Percentiles rank a stretch among this genome's conserved stretches.
phyloP scores from a whole-genome alignment of 2,113 vertebrate genomes.

The Zosterops pallidus region DNA sequence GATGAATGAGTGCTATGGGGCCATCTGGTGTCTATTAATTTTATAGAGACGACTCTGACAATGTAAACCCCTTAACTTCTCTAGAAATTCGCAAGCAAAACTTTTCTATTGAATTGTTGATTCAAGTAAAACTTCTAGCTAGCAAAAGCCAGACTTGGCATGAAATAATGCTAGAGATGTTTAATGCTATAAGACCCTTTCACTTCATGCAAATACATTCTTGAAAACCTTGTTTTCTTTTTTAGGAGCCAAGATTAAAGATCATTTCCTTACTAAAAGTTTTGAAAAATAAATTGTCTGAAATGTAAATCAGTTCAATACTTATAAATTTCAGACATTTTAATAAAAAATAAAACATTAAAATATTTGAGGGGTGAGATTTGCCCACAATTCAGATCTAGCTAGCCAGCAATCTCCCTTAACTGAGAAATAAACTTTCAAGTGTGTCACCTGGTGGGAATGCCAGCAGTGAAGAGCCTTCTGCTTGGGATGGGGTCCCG shows the following conservation, averaged over 20 bases:
- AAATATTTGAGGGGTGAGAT: not conserved
- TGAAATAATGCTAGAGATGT: not conserved
- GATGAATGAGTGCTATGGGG: not conserved
- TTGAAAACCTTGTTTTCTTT: not conserved
- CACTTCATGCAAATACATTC: not conserved
- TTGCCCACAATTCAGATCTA: not conserved
- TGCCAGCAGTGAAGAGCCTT: not conserved
- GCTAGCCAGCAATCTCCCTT: not conserved
- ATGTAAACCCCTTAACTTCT: not conserved
- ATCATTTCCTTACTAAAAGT: not conserved
- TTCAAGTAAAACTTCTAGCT: not conserved
- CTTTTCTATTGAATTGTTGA: not conserved
- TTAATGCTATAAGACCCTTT: not conserved
- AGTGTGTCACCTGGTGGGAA: not conserved
- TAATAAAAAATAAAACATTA: not conserved
- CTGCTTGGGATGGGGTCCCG: not conserved
- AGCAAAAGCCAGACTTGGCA: not conserved
- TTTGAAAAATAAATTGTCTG: not conserved
- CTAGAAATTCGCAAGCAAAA: not conserved
- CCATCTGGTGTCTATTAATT: slow-evolving; percentile 6
- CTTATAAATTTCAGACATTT: not conserved
- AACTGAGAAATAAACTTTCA: not conserved
- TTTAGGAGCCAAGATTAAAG: not conserved
- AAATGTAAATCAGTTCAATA: not conserved
- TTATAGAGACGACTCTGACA: not conserved